Evolutionary conservation across 1,140 invertebrate genomes (phyloP), one percentile per base, ranked within the genome.

Genomic region (Eubasilissa regina): DNA sequence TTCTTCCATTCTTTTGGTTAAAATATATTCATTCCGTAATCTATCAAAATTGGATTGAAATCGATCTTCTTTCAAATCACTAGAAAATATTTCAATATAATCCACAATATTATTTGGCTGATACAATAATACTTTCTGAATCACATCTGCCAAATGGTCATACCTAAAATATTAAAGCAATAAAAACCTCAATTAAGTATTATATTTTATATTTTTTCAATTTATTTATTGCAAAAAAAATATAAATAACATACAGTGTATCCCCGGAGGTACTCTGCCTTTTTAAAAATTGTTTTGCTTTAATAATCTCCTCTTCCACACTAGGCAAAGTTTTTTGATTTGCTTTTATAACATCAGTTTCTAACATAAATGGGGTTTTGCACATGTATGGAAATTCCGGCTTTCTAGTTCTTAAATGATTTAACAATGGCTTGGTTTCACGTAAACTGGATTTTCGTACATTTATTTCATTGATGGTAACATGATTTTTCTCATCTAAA

Each of bases 231-330:
- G 17, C 4, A 4, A 55, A 15, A 55, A 55, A 7, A 7, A 7
- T 56, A 15, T 15, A 21, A 25, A 12, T 25, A 25, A 53, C 74
- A 25, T 75, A 75, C 74, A 75, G 47, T 8, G 56, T 62, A 21
- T 75, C 74, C 12, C 74, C 74, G 47, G 76, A 70, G 0, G 68
- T 35, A n/a, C 56, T 35, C n/a, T 78, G 77, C 21, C 55, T 72
- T 64, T 73, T 78, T 62, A 78, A 53, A 74, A 60, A 62, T 73
- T 73, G 66, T 73, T 78, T 78, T 12, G 77, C 77, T 51, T 74
- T 58, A 15, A 73, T 48, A 13, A 78, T 78, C 19, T 78, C 48
- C 35, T 78, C 64, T 45, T 48, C 62, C 12, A 78, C 60, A 55
- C 43, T n/a, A 4, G 64, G 64, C 12, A 78, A 78, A 11, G 17